Percentiles rank a stretch among this genome's conserved stretches.
phyloP scores from a whole-genome alignment of 2,888 invertebrate species.

The Mesoligia furuncula region DNA sequence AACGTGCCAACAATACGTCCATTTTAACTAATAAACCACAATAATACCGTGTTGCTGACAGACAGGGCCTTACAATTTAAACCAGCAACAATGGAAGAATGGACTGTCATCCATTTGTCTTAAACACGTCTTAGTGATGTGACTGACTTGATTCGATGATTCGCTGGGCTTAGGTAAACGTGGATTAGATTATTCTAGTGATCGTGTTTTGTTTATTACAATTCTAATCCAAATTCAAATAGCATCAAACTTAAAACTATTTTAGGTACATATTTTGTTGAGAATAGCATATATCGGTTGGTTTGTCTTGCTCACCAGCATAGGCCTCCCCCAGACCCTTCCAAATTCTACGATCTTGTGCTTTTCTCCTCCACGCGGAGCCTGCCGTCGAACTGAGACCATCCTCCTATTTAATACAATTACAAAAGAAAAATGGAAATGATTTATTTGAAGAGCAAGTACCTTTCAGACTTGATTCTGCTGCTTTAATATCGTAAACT shows the following conservation, averaged over 20 bases:
- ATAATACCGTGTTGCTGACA: constrained; percentile 60
- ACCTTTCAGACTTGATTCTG: background rate
- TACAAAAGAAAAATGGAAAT: background rate
- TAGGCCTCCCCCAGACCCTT: no score
- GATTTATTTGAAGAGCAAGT: background rate
- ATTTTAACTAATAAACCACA: constrained; percentile 61
- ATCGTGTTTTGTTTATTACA: background rate
- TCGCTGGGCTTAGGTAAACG: background rate
- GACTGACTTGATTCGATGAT: constrained; percentile 30
- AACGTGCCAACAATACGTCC: constrained; percentile 64
- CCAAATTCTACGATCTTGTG: no score
- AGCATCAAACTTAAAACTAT: no score
- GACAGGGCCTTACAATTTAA: constrained; percentile 66
- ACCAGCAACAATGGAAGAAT: constrained; percentile 62
- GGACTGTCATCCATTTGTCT: constrained; percentile 64
- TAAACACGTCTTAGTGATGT: constrained; percentile 47
- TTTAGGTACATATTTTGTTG: no score
- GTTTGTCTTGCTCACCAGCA: no score
- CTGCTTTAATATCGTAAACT: background rate
- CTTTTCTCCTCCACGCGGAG: no score
- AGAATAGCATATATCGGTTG: no score
- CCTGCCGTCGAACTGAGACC: no score
- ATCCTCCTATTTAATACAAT: no score
- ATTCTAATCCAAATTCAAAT: no score
- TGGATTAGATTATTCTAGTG: background rate